Base-by-base conservation (phyloP, 1,140 invertebrate genomes). In the Ridgeia piscesae region DNA sequence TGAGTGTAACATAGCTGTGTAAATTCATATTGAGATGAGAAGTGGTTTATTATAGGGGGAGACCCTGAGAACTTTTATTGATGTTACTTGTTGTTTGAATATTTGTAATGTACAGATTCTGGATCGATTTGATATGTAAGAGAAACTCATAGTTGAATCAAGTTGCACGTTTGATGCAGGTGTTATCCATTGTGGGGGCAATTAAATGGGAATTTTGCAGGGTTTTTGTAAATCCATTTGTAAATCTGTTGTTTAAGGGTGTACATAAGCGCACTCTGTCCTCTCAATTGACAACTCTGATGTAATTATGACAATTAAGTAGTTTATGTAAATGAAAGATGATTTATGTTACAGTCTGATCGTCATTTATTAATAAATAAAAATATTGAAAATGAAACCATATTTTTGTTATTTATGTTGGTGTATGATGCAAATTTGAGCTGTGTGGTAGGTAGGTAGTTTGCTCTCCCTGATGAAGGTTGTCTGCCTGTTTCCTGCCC, bases 61-160 rank as follows among this genome's bases (percentile, higher is more conserved):
- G n/a, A 11, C 48, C 21, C 48, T 50, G 48, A 50, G 48, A 50
- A 50, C 48, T 50, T 77, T 77, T 77, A 77, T 77, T 77, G 58
- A 77, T 77, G 58, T 77, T 77, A 77, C 58, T 77, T 77, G 58
- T 77, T 77, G 58, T 77, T 77, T 77, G 58, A 77, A 77, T 77
- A 77, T 77, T 77, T 77, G 58, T 77, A 77, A 77, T 77, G 17
- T 77, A 77, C 58, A 77, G 58, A 77, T 77, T 31, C 58, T 77
- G 58, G 58, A 21, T 77, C 14, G 27, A 77, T 77, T 77, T 77
- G 27, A 77, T 77, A 77, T 42, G 42, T 42, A 42, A 42, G 42
- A 42, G 42, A 42, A 42, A 42, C 11, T 4, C 11, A 77, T 77
- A 27, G 58, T 77, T 77, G 58, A 77, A 77, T 21, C 27, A 11